These are phyloP conservation scores for Streblospio benedicti DNA, from an alignment of 1,140 invertebrate species.

Conservation along the genomic window DNA sequence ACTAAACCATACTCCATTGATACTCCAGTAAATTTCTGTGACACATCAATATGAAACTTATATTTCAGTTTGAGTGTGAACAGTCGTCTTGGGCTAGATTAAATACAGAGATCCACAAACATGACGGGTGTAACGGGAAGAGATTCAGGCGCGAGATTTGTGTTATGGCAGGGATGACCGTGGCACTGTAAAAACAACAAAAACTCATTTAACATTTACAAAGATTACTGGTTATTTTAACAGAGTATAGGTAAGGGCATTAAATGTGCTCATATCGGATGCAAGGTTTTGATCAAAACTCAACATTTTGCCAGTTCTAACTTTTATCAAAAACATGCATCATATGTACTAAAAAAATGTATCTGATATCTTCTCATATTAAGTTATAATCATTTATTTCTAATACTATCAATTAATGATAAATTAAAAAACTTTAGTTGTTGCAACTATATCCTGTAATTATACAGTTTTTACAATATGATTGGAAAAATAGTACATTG, in stretches of 20 bases:
- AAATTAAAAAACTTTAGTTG: too few relatives aligned
- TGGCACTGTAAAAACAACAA: constrained; percentile 51
- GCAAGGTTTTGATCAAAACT: background rate
- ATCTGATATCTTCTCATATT: background rate
- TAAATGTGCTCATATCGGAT: background rate
- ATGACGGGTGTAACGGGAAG: constrained; percentile 6
- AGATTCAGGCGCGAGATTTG: constrained; percentile 7
- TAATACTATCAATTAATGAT: background rate
- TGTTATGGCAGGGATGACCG: constrained; percentile 77
- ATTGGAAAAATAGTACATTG: background rate
- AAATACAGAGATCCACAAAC: constrained; percentile 10
- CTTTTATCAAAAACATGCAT: background rate
- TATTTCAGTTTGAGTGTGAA: too few relatives aligned
- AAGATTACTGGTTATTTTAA: background rate
- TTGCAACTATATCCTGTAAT: background rate
- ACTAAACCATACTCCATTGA: too few relatives aligned
- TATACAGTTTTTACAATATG: background rate
- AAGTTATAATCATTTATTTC: background rate
- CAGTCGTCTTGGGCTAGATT: too few relatives aligned
- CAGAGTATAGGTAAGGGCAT: background rate
- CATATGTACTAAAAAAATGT: background rate
- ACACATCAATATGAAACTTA: too few relatives aligned
- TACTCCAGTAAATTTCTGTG: too few relatives aligned
- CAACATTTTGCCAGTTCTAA: background rate
- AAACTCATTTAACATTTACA: background rate